phyloP scores from a whole-genome alignment of 2,113 vertebrate species.

The Spea bombifrons region DNA sequence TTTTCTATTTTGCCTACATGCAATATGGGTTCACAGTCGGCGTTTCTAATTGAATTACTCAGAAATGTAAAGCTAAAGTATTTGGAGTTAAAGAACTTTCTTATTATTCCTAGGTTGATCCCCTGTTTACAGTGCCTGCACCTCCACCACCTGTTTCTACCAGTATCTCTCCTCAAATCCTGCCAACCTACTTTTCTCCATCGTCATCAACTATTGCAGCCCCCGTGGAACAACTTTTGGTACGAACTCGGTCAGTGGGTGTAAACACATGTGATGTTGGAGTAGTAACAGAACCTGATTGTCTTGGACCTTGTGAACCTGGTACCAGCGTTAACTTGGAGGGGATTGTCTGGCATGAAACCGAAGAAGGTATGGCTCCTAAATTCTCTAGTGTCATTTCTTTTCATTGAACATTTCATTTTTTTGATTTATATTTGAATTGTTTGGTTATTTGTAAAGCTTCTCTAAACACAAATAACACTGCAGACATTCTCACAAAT shows the following conservation, averaged over 20 bases:
- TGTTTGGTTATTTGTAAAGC: too few species aligned
- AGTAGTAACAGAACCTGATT: slow-evolving; percentile 81
- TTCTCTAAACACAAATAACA: too few species aligned
- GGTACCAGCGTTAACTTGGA: slow-evolving; percentile 96
- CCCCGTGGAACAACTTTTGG: slow-evolving; percentile 81
- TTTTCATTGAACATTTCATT: too few species aligned
- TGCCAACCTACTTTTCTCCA: slow-evolving; percentile 78
- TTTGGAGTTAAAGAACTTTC: slow-evolving; percentile 12
- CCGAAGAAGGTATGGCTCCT: slow-evolving; percentile 81
- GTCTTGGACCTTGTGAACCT: slow-evolving; percentile 88
- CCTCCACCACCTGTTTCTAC: slow-evolving; percentile 77
- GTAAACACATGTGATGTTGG: slow-evolving; percentile 88
- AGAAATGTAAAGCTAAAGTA: too few species aligned
- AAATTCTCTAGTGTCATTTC: neutral
- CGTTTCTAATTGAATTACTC: too few species aligned
- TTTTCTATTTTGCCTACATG: too few species aligned
- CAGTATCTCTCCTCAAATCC: slow-evolving; percentile 75
- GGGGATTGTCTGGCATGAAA: slow-evolving; percentile 97
- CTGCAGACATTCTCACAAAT: too few species aligned
- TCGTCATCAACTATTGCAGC: slow-evolving; percentile 81
- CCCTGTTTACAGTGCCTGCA: slow-evolving; percentile 88
- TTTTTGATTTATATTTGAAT: too few species aligned
- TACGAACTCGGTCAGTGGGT: slow-evolving; percentile 88
- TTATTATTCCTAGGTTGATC: slow-evolving; percentile 77
- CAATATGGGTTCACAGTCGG: too few species aligned